These are phyloP conservation scores for Coleophora flavipennella DNA, from an alignment of 2,888 invertebrate species.

Conservation along the genomic window DNA sequence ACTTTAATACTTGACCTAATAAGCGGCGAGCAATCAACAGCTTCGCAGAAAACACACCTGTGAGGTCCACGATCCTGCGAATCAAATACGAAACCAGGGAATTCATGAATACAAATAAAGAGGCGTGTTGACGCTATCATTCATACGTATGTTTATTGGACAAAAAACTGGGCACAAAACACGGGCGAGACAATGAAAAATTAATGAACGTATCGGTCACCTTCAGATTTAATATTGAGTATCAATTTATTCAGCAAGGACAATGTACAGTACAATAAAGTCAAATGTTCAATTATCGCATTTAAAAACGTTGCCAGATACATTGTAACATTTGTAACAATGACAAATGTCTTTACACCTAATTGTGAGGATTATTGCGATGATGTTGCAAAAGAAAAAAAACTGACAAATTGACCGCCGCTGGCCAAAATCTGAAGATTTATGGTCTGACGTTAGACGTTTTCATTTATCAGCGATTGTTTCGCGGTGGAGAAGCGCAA, in stretches of 20 bases:
- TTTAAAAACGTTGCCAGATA: no score
- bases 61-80: constrained; percentile 1
- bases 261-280: constrained; percentile 32
- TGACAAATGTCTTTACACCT: constrained; percentile 7
- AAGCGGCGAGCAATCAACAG: constrained; percentile 12
- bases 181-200: constrained; percentile 3
- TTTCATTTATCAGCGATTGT: constrained; percentile 54
- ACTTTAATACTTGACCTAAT: constrained; percentile 37
- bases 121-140: neutral
- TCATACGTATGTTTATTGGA: no score
- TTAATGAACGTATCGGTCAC: constrained; percentile 10
- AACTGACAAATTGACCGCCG: constrained; percentile 18
- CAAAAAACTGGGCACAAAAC: constrained; percentile 1
- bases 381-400: neutral
- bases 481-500: constrained; percentile 42
- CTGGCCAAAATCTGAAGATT: constrained; percentile 30
- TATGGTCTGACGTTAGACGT: constrained; percentile 44
- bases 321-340: constrained; percentile 15
- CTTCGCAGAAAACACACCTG: neutral
- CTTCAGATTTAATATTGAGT: constrained; percentile 8
- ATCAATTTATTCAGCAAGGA: constrained; percentile 25
- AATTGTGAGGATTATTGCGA: constrained; percentile 13
- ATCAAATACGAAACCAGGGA: neutral
- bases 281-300: constrained; percentile 21
- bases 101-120: neutral